phyloP scores from a whole-genome alignment of 2,888 invertebrate species.

The Scaptomyza caliginosa region DNA sequence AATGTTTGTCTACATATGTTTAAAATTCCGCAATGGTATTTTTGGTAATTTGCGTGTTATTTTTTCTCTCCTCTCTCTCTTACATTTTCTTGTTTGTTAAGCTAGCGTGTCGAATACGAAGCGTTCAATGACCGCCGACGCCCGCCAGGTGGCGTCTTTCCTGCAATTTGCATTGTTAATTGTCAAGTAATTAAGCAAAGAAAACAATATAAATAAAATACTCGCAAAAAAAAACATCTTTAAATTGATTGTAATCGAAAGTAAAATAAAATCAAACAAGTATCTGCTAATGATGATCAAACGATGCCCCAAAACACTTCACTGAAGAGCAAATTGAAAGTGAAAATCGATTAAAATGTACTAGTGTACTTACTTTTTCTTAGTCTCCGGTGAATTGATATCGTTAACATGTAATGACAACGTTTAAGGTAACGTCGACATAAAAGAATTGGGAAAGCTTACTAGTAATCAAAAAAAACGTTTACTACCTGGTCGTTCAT shows the following conservation, averaged over 20 bases:
- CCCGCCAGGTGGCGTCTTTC: conserved; percentile 53
- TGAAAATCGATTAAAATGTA: conserved; percentile 18
- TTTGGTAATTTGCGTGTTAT: conserved; percentile 26
- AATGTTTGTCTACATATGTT: conserved; percentile 50
- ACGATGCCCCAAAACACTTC: conserved; percentile 13
- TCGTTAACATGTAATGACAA: too few species aligned
- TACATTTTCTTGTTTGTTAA: conserved; percentile 17
- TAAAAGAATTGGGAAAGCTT: neutral
- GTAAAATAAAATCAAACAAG: conserved; percentile 28
- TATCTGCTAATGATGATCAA: conserved; percentile 48
- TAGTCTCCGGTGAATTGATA: neutral
- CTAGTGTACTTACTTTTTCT: too few species aligned
- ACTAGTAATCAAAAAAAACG: neutral
- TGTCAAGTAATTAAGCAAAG: conserved; percentile 48
- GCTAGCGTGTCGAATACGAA: conserved; percentile 40
- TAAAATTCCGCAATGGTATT: conserved; percentile 42
- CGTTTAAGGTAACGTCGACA: too few species aligned
- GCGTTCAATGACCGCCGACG: conserved; percentile 54
- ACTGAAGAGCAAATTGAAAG: conserved; percentile 17
- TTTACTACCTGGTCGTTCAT: too few species aligned
- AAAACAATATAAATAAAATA: conserved; percentile 21
- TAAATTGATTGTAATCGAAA: conserved; percentile 37
- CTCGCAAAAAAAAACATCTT: conserved; percentile 4
- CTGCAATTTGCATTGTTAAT: conserved; percentile 71
- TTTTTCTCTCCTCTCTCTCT: neutral